Base-by-base conservation (phyloP, 2,797 vertebrate species). In the Falco naumanni region DNA sequence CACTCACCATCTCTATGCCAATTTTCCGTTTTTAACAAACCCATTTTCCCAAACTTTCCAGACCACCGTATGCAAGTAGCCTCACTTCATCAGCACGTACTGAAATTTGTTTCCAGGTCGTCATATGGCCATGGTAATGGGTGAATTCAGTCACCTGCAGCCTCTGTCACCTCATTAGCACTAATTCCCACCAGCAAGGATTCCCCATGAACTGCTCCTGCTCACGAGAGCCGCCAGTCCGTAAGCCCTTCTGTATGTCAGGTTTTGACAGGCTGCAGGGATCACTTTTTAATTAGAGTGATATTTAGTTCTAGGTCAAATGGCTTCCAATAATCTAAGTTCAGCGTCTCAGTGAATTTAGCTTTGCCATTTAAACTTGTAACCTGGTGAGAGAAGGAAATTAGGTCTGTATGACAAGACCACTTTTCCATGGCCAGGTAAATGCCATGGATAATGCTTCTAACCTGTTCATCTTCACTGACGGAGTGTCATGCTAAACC, bases 51-150 rank as follows among this genome's bases (percentile, higher is more conserved):
- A 13, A 43, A 22, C 21, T 64, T 41, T 34, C 39, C 17, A 33
- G 59, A 39, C 29, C 1, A 0, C 20, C 14, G 9, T 10, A n/a
- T 4, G 8, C 37, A 21, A 56, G 25, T 10, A 31, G 16, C 26
- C 21, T 10, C 1, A 15, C n/a, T 45, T 64, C 34, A 43, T 13
- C 13, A 17, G 22, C 5, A 0, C 1, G 9, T 22, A 20, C 37
- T 28, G n/a, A 21, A 48, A 41, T 43, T 45, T 60, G 18, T 39
- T 81, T 45, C 53, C 53, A 54, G 41, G 6, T 11, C 18, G 8
- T 43, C 2, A 0, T 5, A 18, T 9, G 16, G 24, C 68, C 19
- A 6, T 1, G 6, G 24, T 24, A 41, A 66, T 2, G 11, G 53
- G 29, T 16, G 12, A 61, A 34, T 19, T 51, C 11, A 9, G 41